phyloP scores from a whole-genome alignment of 2,797 vertebrate genomes.

The Myoxocephalus aenaeus region DNA sequence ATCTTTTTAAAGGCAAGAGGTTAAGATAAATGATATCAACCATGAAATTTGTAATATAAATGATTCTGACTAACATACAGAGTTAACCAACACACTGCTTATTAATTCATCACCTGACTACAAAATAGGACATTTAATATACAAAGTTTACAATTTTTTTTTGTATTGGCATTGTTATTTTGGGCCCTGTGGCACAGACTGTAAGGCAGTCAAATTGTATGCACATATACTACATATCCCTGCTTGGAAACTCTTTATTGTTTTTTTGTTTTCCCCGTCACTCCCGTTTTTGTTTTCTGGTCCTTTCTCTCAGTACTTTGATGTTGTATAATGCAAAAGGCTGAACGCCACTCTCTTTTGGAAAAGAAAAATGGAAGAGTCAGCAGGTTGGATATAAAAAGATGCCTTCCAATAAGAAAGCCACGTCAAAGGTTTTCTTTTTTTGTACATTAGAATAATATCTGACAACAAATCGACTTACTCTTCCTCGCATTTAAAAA shows the following conservation, averaged over 20 bases:
- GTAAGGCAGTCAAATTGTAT: constrained; percentile 79
- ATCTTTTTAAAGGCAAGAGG: constrained; percentile 80
- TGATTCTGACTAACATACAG: constrained; percentile 74
- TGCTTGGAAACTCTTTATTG: constrained; percentile 58
- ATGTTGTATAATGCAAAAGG: constrained; percentile 70
- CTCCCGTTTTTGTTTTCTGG: constrained; percentile 24
- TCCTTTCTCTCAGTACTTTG: constrained; percentile 30
- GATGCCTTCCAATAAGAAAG: constrained; percentile 54
- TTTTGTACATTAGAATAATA: constrained; percentile 61
- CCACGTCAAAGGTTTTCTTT: constrained; percentile 32
- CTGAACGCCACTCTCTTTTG: constrained; percentile 56
- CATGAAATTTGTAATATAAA: constrained; percentile 78
- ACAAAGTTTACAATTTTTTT: constrained; percentile 76
- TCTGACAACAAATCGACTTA: constrained; percentile 51
- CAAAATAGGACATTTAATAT: constrained; percentile 78
- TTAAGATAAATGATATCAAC: constrained; percentile 79
- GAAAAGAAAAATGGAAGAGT: constrained; percentile 52
- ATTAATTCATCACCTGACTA: constrained; percentile 81
- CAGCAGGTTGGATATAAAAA: constrained; percentile 54
- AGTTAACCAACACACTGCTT: constrained; percentile 79
- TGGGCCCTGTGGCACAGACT: constrained; percentile 73
- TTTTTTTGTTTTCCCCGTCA: constrained; percentile 54
- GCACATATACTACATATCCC: constrained; percentile 77
- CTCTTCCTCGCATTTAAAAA: constrained; percentile 68
- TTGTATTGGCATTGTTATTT: constrained; percentile 72